Conservation (phyloP, 2,888 invertebrate genomes). For the Arrhopalites spinosus region DNA sequence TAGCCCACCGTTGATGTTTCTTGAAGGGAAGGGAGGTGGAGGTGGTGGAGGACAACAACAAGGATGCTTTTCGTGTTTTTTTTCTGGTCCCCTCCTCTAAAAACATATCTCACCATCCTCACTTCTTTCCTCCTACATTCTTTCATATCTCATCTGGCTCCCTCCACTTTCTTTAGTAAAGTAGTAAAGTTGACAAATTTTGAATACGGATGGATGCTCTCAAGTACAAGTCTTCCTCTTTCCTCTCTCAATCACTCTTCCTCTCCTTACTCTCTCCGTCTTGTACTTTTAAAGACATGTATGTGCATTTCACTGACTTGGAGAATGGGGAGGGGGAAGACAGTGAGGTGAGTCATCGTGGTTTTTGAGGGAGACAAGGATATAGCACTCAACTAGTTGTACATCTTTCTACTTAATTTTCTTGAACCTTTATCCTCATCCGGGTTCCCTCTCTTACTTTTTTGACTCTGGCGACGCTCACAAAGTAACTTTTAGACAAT, state of each 20-base stretch:
- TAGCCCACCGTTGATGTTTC: conserved; percentile 17
- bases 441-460: too few species aligned
- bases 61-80: background rate
- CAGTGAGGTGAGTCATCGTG: too few species aligned
- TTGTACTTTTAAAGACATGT: background rate
- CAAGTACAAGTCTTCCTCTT: conserved; percentile 28
- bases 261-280: background rate
- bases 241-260: conserved; percentile 17
- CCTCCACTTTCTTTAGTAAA: conserved; percentile 42
- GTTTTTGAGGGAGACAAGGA: too few species aligned
- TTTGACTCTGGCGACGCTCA: too few species aligned
- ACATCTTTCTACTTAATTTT: background rate
- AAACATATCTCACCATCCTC: background rate
- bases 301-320: background rate
- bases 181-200: conserved; percentile 53
- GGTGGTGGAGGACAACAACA: background rate
- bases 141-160: conserved; percentile 43
- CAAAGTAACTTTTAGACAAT: background rate
- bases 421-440: background rate
- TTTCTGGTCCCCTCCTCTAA: background rate
- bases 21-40: too few species aligned
- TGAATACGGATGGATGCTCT: conserved; percentile 43
- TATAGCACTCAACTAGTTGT: too few species aligned
- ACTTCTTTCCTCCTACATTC: conserved; percentile 19
- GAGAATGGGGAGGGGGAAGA: too few species aligned